A percentile compares a stretch with the other conserved stretches of the same genome.
These are phyloP conservation scores for Gobio gobio DNA, from an alignment of 2,113 vertebrate species.

Conservation along the genomic window DNA sequence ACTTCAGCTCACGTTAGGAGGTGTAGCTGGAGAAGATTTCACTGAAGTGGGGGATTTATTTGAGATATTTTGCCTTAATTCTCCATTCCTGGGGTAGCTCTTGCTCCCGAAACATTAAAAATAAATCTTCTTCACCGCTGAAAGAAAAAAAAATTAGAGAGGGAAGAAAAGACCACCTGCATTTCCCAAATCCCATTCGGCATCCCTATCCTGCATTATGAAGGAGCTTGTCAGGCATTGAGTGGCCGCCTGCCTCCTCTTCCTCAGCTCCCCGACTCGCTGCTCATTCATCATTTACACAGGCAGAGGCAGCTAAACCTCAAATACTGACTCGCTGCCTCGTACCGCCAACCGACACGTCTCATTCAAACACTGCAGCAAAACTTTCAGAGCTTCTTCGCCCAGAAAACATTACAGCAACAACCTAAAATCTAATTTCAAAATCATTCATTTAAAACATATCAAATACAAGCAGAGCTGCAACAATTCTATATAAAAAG, in stretches of 20 bases:
- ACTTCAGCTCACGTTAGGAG: constrained; percentile 21
- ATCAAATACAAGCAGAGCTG: background rate
- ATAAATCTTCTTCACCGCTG: constrained; percentile 39
- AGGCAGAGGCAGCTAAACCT: constrained; percentile 13
- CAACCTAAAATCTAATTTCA: background rate
- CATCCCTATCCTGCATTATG: constrained; percentile 49
- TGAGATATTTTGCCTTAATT: constrained; percentile 31
- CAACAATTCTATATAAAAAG: background rate
- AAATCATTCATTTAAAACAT: background rate
- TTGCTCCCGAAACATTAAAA: constrained; percentile 43
- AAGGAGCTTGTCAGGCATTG: constrained; percentile 36
- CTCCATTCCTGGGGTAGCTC: constrained; percentile 31
- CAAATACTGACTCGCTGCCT: constrained; percentile 16
- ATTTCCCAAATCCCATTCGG: constrained; percentile 38
- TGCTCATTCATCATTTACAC: constrained; percentile 51
- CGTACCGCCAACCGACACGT: background rate
- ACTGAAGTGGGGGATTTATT: constrained; percentile 7
- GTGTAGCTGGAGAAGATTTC: constrained; percentile 18
- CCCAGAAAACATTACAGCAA: background rate
- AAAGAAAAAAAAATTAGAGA: constrained; percentile 12
- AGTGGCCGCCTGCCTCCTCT: constrained; percentile 43
- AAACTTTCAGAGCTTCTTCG: background rate
- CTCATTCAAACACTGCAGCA: constrained; percentile 23
- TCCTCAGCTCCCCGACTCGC: constrained; percentile 42
- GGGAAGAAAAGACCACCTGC: constrained; percentile 41